Evolutionary conservation across 2,888 invertebrate species (phyloP), one percentile per base, ranked within the genome.

Genomic region (Noctua janthina): DNA sequence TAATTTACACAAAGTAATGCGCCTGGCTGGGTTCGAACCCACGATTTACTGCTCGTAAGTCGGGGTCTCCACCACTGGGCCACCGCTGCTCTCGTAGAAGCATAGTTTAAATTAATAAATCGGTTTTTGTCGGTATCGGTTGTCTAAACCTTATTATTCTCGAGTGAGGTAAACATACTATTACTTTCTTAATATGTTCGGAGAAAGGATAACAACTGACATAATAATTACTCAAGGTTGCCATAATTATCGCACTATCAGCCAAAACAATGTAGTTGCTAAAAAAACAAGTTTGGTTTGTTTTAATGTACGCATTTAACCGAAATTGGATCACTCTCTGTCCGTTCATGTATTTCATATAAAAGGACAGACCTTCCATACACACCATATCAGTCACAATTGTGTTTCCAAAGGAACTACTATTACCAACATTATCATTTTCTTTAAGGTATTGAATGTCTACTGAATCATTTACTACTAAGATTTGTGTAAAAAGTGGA

Each of bases 361-460:
- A 84, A 86, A 86, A 84, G 68, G 74, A 49, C 35, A 62, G 17
- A 66, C 13, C 66, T 72, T 79, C 39, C 35, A 46, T 35, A n/a
- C 51, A 1, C 49, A 20, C 11, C 20, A 46, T 68, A 86, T 70
- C 82, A 84, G 77, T 82, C 51, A 77, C 68, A 66, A 13, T 54
- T 78, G 39, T 46, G 67, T 69, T 74, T 39, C 15, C 51, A n/a
- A 69, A 69, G 51, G 11, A 74, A 69, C 46, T 39, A 11, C 68
- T 66, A 56, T 20, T 39, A 43, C 8, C 29, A 49, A 67, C 49
- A 69, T 46, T 72, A 85, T 39, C 85, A 84, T 84, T 82, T 81
- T 54, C 46, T 39, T 69, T 39, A 84, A 81, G 84, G 84, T 84
- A 84, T 15, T 23, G 0, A 67, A 56, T 62, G 2, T 46, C 1